Evolutionary conservation across 2,888 invertebrate species (phyloP).

Genomic region (Notodonta ziczac): DNA sequence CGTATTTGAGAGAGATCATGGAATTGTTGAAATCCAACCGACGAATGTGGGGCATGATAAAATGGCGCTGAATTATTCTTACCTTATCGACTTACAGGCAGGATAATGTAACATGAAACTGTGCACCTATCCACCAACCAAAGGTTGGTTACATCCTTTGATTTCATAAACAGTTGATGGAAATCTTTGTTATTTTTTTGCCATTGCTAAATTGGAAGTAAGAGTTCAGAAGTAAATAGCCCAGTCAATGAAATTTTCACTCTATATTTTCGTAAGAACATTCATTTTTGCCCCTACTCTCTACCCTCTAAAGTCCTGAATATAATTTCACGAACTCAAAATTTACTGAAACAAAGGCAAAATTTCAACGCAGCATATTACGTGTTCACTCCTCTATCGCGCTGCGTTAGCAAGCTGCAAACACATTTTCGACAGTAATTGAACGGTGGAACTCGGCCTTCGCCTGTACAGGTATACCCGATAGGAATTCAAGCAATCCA

Average conservation of each 20-base stretch:
- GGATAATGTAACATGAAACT: no score
- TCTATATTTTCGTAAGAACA: no score
- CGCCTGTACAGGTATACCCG: background rate
- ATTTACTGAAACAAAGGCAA: background rate
- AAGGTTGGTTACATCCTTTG: no score
- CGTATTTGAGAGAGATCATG: conserved; percentile 18
- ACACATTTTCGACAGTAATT: conserved; percentile 21
- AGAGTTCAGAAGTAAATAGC: no score
- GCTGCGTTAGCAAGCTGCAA: conserved; percentile 6
- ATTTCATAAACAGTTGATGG: no score
- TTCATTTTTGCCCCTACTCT: no score
- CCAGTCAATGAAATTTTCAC: no score
- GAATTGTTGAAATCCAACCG: background rate
- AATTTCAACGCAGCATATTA: background rate
- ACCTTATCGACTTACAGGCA: no score
- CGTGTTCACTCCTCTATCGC: background rate
- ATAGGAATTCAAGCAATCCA: background rate
- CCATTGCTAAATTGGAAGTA: no score
- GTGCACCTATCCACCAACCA: no score
- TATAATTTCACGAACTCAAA: background rate
- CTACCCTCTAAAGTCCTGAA: no score
- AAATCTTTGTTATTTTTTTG: no score
- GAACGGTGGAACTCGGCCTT: conserved; percentile 11
- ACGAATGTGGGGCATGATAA: conserved; percentile 9
- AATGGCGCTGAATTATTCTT: conserved; percentile 4